Conservation (phyloP, 2,888 invertebrate species). For the Ichneumon xanthorius region DNA sequence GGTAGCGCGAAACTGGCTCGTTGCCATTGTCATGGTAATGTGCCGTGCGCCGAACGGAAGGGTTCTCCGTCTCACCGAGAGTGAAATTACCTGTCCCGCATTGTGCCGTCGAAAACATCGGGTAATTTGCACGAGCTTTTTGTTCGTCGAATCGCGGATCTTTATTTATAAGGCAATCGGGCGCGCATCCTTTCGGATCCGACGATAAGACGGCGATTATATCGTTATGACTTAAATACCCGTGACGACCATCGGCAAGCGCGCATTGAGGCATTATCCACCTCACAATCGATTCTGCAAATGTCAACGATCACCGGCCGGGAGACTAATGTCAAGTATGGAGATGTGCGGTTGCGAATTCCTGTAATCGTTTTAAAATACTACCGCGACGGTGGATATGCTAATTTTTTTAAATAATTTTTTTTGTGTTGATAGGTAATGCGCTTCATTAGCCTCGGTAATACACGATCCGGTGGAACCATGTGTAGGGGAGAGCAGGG, state of each 20-base stretch:
- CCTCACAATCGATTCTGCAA: constrained; percentile 18
- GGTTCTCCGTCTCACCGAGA: not conserved
- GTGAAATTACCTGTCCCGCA: constrained; percentile 2
- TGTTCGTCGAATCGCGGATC: not conserved
- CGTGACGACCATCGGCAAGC: not conserved
- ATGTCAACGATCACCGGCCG: not conserved
- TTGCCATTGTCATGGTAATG: constrained; percentile 73
- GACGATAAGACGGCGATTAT: not conserved
- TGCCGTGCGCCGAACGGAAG: not conserved
- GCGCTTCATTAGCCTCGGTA: too few relatives aligned
- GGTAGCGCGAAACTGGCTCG: not conserved
- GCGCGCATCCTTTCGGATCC: not conserved
- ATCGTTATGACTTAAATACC: not conserved
- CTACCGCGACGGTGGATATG: not conserved
- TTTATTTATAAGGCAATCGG: not conserved
- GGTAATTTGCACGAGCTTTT: not conserved
- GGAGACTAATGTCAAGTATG: not conserved
- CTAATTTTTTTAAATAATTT: not conserved
- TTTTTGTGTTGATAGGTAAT: not conserved
- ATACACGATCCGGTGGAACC: too few relatives aligned
- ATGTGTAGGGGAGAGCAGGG: too few relatives aligned
- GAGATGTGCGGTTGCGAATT: not conserved
- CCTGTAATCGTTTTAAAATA: not conserved
- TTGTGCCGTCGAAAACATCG: not conserved
- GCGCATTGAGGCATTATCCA: not conserved